Evolutionary conservation across 2,888 invertebrate species (phyloP).

Genomic region (Apodemia mormo): DNA sequence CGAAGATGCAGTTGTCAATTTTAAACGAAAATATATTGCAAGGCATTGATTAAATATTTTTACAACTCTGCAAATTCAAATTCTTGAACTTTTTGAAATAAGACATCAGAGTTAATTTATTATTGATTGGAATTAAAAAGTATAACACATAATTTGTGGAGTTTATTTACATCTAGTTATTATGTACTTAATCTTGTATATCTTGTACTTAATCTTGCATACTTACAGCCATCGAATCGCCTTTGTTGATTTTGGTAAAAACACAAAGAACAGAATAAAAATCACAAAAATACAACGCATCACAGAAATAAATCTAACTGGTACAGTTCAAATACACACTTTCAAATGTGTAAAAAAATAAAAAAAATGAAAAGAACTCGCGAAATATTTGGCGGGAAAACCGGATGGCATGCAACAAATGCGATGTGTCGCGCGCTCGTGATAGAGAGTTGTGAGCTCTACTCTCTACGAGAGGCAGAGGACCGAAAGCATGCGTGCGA

Average conservation of each 20-base stretch:
- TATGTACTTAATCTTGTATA: slow-evolving; percentile 39
- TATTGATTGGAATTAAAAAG: too few species aligned
- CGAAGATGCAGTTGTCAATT: too few species aligned
- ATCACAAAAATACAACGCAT: slow-evolving; percentile 72
- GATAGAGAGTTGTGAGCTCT: slow-evolving; percentile 36
- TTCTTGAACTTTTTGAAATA: too few species aligned
- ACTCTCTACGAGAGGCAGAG: slow-evolving; percentile 33
- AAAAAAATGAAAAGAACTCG: slow-evolving; percentile 39
- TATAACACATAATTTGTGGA: too few species aligned
- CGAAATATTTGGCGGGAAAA: slow-evolving; percentile 69
- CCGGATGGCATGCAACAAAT: slow-evolving; percentile 45
- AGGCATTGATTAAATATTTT: too few species aligned
- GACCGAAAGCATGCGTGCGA: slow-evolving; percentile 36
- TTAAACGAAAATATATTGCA: too few species aligned
- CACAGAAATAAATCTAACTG: slow-evolving; percentile 46
- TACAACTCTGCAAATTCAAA: too few species aligned
- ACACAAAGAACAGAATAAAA: slow-evolving; percentile 74
- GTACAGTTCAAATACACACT: slow-evolving; percentile 24
- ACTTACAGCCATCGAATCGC: slow-evolving; percentile 80
- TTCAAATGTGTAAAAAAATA: slow-evolving; percentile 1
- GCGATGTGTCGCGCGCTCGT: slow-evolving; percentile 45
- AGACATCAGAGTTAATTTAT: too few species aligned
- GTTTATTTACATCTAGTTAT: too few species aligned
- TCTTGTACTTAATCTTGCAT: slow-evolving; percentile 32
- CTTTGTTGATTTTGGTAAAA: slow-evolving; percentile 66